Conservation (phyloP, 2,797 vertebrate species). For the Jordanella pulchra region DNA sequence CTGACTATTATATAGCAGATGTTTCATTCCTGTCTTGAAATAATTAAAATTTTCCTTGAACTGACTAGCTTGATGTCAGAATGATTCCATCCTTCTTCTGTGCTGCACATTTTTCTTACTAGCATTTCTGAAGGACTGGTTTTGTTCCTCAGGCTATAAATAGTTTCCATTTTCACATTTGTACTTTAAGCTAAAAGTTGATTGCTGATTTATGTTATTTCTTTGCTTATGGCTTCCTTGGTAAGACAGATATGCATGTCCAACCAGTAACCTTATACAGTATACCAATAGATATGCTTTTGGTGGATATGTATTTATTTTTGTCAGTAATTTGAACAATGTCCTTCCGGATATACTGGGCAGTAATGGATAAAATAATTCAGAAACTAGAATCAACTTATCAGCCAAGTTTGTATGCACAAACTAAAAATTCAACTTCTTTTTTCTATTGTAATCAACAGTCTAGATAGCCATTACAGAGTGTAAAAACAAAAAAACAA, state of each 20-base stretch:
- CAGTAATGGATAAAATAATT: not conserved
- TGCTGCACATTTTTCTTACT: constrained; percentile 40
- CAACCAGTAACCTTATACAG: constrained; percentile 19
- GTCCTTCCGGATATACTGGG: constrained; percentile 16
- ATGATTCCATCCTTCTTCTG: constrained; percentile 25
- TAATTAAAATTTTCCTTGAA: constrained; percentile 32
- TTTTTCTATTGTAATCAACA: too few species aligned
- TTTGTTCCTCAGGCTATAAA: constrained; percentile 34
- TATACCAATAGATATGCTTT: constrained; percentile 28
- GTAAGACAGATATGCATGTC: constrained; percentile 45
- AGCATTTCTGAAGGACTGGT: constrained; percentile 42
- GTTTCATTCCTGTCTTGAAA: constrained; percentile 31
- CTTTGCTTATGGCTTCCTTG: constrained; percentile 46
- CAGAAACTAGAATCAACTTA: not conserved
- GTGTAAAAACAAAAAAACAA: too few species aligned
- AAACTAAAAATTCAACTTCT: too few species aligned
- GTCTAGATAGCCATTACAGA: too few species aligned
- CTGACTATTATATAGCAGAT: constrained; percentile 36
- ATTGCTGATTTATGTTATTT: constrained; percentile 50
- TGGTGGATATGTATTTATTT: constrained; percentile 8
- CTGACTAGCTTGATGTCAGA: constrained; percentile 45
- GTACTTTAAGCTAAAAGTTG: constrained; percentile 54
- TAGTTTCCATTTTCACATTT: constrained; percentile 55
- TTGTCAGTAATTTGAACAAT: constrained; percentile 2
- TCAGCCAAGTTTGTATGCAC: too few species aligned